Percentiles rank a stretch among this genome's conserved stretches.
These are phyloP conservation scores for Erythrolamprus reginae DNA, from an alignment of 2,113 vertebrate genomes.

Conservation along the genomic window DNA sequence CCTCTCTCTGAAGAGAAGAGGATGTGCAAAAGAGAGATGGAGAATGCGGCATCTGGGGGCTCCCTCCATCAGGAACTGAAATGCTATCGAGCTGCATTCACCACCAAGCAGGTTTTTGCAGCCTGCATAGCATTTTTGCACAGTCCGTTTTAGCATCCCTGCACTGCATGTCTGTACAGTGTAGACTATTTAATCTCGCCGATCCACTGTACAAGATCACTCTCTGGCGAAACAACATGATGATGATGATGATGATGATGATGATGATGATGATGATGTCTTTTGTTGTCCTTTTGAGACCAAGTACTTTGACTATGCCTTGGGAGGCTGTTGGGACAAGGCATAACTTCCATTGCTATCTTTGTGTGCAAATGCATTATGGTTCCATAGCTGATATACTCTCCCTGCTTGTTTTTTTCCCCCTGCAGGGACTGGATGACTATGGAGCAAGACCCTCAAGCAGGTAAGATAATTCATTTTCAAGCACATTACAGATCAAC, in stretches of 20 bases:
- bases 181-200: neutral
- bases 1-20: neutral
- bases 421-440: conserved; percentile 77
- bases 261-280: too few species aligned
- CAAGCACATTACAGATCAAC: neutral
- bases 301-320: conserved; percentile 26
- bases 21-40: conserved; percentile 4
- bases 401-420: neutral
- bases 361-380: neutral
- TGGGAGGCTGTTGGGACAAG: neutral
- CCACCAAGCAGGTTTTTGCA: neutral
- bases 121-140: neutral
- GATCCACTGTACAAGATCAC: conserved; percentile 4
- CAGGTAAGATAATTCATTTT: conserved; percentile 76
- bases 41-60: neutral
- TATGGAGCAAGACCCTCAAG: conserved; percentile 82
- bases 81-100: neutral
- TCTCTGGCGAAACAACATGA: neutral
- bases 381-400: neutral
- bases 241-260: too few species aligned
- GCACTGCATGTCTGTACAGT: neutral
- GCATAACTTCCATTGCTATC: neutral
- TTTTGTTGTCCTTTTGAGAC: neutral
- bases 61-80: neutral
- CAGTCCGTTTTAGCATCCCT: neutral